A percentile compares a stretch with the other conserved stretches of the same genome.
phyloP scores from a whole-genome alignment of 1,140 invertebrate genomes.

The Drosophila lacteicornis region DNA sequence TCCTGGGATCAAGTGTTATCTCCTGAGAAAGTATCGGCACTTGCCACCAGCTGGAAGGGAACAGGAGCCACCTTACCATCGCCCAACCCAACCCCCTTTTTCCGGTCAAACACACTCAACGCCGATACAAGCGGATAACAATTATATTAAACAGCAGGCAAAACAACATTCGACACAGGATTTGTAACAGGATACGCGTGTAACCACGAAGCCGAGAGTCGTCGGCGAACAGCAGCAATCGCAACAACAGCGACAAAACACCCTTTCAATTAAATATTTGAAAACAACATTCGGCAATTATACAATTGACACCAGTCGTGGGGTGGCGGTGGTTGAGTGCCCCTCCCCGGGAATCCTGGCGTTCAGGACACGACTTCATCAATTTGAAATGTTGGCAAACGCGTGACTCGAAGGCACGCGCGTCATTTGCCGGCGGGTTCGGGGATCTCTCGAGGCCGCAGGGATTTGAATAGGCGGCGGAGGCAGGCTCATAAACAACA shows the following conservation, averaged over 20 bases:
- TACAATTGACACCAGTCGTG: slow-evolving; percentile 77
- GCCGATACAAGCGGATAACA: slow-evolving; percentile 68
- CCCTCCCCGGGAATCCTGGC: neutral
- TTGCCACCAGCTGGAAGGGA: slow-evolving; percentile 42
- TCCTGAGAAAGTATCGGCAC: slow-evolving; percentile 65
- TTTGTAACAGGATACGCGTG: slow-evolving; percentile 85
- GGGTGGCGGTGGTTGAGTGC: slow-evolving; percentile 2
- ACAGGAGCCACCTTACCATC: slow-evolving; percentile 17
- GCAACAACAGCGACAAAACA: slow-evolving; percentile 64
- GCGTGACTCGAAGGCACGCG: slow-evolving; percentile 69
- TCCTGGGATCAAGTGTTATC: slow-evolving; percentile 28
- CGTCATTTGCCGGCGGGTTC: slow-evolving; percentile 59
- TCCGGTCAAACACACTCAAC: slow-evolving; percentile 32
- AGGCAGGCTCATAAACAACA: slow-evolving; percentile 78
- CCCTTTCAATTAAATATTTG: slow-evolving; percentile 84
- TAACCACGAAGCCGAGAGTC: slow-evolving; percentile 73
- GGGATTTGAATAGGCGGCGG: slow-evolving; percentile 68
- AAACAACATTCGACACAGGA: slow-evolving; percentile 75
- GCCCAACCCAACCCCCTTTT: slow-evolving; percentile 2
- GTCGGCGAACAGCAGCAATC: slow-evolving; percentile 6
- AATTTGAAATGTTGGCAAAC: slow-evolving; percentile 78
- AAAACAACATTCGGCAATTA: slow-evolving; percentile 84
- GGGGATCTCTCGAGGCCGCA: slow-evolving; percentile 50
- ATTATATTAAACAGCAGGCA: slow-evolving; percentile 82
- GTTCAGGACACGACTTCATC: slow-evolving; percentile 73